Percentiles rank a stretch among this genome's conserved stretches.
Conservation (phyloP, 2,113 vertebrate species). For the Eidolon helvum region DNA sequence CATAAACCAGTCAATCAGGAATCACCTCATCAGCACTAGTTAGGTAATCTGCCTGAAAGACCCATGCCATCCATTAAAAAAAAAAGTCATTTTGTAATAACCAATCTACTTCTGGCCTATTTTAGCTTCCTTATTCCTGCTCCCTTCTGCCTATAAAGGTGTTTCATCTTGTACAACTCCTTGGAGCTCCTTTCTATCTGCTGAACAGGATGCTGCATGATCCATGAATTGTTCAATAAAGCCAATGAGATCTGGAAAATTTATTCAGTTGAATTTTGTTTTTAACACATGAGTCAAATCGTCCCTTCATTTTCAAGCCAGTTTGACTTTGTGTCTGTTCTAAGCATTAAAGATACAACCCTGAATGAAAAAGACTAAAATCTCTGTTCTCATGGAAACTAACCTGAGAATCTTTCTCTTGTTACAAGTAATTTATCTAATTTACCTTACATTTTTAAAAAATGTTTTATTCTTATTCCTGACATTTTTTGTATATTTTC, state of each 20-base stretch:
- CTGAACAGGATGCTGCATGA: not conserved
- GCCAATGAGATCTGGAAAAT: not conserved
- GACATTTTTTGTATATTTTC: not conserved
- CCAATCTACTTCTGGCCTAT: not conserved
- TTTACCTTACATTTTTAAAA: not conserved
- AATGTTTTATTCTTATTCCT: not conserved
- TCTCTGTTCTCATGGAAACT: not conserved
- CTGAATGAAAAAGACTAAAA: conserved; percentile 2
- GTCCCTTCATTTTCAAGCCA: not conserved
- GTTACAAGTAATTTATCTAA: not conserved
- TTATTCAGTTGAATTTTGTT: not conserved
- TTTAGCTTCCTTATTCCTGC: not conserved
- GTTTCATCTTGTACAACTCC: not conserved
- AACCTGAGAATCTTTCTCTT: conserved; percentile 8
- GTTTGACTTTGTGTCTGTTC: not conserved
- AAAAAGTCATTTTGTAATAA: not conserved
- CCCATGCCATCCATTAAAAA: not conserved
- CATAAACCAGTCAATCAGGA: not conserved
- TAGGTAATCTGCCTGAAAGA: not conserved
- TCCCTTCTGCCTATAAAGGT: not conserved
- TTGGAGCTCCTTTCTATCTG: not conserved
- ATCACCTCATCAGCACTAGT: not conserved
- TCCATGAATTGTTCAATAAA: not conserved
- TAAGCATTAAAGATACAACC: not conserved
- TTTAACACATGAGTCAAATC: not conserved